phyloP scores from a whole-genome alignment of 2,797 vertebrate species.

The Coregonus suidteri region DNA sequence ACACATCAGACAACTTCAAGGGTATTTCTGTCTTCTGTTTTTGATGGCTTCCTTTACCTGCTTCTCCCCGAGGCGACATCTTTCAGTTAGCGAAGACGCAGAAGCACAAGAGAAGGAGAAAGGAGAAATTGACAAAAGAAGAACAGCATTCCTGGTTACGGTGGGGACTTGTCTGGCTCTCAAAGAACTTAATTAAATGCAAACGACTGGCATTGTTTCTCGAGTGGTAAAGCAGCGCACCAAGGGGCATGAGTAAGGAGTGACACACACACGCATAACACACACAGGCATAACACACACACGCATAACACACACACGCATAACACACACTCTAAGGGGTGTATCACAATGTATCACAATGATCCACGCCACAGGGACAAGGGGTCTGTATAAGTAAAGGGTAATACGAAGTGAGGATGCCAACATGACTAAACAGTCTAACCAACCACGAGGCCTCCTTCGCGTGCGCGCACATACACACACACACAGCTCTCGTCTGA shows the following conservation, averaged over 20 bases:
- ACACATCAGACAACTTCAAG: slow-evolving; percentile 49
- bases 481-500: slow-evolving; percentile 36
- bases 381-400: no score
- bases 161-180: slow-evolving; percentile 60
- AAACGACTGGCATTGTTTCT: slow-evolving; percentile 57
- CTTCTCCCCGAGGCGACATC: slow-evolving; percentile 68
- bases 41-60: slow-evolving; percentile 77
- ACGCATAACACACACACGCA: slow-evolving; percentile 29
- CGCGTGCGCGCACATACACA: slow-evolving; percentile 2
- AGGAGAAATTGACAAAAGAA: slow-evolving; percentile 63
- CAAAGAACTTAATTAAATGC: slow-evolving; percentile 71
- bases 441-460: background rate
- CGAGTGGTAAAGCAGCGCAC: slow-evolving; percentile 43
- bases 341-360: background rate
- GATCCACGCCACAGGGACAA: background rate
- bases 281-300: slow-evolving; percentile 54
- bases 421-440: no score
- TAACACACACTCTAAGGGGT: slow-evolving; percentile 48
- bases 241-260: slow-evolving; percentile 20
- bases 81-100: slow-evolving; percentile 62
- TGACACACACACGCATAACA: slow-evolving; percentile 51
- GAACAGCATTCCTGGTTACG: slow-evolving; percentile 61
- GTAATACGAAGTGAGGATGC: no score
- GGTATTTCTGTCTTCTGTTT: slow-evolving; percentile 59
- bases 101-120: slow-evolving; percentile 60